Evolutionary conservation across 1,140 invertebrate genomes (phyloP).

Genomic region (Drosophila repletoides): DNA sequence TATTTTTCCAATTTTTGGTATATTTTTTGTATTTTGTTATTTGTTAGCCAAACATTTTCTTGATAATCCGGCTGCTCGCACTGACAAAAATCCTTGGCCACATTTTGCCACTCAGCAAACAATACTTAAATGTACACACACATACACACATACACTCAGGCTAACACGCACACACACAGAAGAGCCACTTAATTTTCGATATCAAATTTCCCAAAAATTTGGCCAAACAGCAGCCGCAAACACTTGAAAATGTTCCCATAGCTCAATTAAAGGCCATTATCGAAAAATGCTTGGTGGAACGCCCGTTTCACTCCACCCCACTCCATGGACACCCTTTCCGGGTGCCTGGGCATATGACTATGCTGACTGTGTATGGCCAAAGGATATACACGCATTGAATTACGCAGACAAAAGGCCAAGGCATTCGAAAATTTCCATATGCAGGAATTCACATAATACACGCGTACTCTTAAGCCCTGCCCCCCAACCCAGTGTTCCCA

Average conservation of each 20-base stretch:
- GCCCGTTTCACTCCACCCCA: not conserved
- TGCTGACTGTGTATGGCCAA: constrained; percentile 62
- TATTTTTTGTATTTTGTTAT: not conserved
- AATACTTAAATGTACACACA: constrained; percentile 8
- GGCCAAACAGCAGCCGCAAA: constrained; percentile 69
- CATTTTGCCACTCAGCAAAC: constrained; percentile 48
- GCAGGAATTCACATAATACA: constrained; percentile 54
- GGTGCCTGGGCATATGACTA: constrained; percentile 8
- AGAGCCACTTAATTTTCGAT: constrained; percentile 65
- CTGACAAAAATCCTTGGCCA: constrained; percentile 12
- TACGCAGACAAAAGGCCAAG: constrained; percentile 64
- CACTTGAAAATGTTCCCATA: constrained; percentile 75
- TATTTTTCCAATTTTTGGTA: too few relatives aligned
- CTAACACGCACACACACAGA: constrained; percentile 1
- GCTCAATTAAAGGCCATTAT: constrained; percentile 80
- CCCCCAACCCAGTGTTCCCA: not conserved
- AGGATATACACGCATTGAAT: constrained; percentile 75
- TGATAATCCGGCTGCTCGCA: not conserved
- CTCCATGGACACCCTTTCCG: not conserved
- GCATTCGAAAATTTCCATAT: constrained; percentile 60
- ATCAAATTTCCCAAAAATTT: constrained; percentile 67
- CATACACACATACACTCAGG: constrained; percentile 1
- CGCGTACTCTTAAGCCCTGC: not conserved
- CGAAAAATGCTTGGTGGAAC: constrained; percentile 20
- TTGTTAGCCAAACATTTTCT: not conserved